Evolutionary conservation across 2,113 vertebrate species (phyloP), one percentile per base, ranked within the genome.

Genomic region (Gulo gulo): DNA sequence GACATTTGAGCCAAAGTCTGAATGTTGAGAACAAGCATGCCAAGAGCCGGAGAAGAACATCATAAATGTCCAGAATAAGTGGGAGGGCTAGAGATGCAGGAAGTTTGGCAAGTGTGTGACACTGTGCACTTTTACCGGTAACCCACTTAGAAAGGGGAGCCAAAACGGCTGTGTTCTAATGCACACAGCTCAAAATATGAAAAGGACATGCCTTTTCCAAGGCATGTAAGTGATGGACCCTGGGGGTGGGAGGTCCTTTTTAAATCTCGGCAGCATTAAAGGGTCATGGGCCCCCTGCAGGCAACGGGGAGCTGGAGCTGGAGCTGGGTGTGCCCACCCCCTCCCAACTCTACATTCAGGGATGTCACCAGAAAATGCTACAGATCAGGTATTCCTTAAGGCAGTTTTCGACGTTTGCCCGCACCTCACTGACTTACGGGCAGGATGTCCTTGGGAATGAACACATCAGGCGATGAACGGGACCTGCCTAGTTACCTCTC

Each of bases 391-490:
- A 34, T 7, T 76, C 24, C 24, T 26, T 1, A 61, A 73, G 82
- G 29, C 65, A 13, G 5, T 13, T 73, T 82, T 65, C 39, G n/a
- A 23, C 20, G 24, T 39, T 55, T 55, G n/a, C 45, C 55, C 52
- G 42, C 20, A 18, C 29, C 2, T 6, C 23, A 18, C 61, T 36
- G 11, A 36, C 36, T 34, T 8, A 26, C 1, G 26, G 26, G 7
- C 1, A 8, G 34, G 61, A 6, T 31, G 26, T 67, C 88, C 79
- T 36, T 14, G 20, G 23, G 52, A 81, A 21, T 47, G 57, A 15
- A 24, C 7, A 55, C n/a, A 11, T 2, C 1, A 29, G 67, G n/a
- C 0, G 4, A 6, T 1, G 39, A 20, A 2, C 4, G 3, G 63
- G 12, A 29, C 36, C 78, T 18, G 1, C 45, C 14, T 6, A 1